phyloP scores from a whole-genome alignment of 1,140 invertebrate genomes.

The Drosophila punjabiensis region DNA sequence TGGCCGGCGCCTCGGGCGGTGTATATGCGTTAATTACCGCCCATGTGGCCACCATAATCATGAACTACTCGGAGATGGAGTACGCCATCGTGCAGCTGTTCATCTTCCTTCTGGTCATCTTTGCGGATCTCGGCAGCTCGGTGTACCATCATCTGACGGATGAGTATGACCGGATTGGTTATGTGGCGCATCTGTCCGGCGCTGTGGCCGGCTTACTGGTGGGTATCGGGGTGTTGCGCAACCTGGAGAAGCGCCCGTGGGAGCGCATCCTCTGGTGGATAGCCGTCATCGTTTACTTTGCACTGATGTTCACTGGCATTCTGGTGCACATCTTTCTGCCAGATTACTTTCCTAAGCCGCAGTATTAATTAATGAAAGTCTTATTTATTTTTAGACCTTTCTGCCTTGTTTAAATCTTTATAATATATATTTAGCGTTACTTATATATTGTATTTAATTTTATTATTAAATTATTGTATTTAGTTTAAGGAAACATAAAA shows the following conservation, averaged over 20 bases:
- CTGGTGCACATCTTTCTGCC: conserved; percentile 91
- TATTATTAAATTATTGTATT: conserved; percentile 15
- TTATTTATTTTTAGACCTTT: background rate
- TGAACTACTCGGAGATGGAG: conserved; percentile 98
- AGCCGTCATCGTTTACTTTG: conserved; percentile 90
- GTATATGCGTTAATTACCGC: conserved; percentile 98
- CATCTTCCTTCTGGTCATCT: conserved; percentile 91
- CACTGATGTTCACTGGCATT: conserved; percentile 91
- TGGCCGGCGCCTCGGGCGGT: conserved; percentile 99
- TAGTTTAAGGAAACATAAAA: conserved; percentile 17
- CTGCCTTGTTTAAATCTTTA: background rate
- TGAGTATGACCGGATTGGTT: conserved; percentile 91
- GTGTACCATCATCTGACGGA: conserved; percentile 90
- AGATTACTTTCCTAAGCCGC: conserved; percentile 86
- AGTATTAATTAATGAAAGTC: too few relatives aligned
- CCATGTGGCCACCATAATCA: conserved; percentile 97
- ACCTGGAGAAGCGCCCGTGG: conserved; percentile 94
- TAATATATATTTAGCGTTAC: background rate
- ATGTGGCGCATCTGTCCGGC: conserved; percentile 91
- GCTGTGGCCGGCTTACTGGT: conserved; percentile 91
- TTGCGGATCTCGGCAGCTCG: conserved; percentile 92
- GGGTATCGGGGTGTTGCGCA: conserved; percentile 95
- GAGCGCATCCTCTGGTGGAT: conserved; percentile 94
- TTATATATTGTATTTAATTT: conserved; percentile 13
- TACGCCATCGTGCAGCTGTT: conserved; percentile 92